Evolutionary conservation across 2,797 vertebrate genomes (phyloP).

Genomic region (Prunella strophiata): DNA sequence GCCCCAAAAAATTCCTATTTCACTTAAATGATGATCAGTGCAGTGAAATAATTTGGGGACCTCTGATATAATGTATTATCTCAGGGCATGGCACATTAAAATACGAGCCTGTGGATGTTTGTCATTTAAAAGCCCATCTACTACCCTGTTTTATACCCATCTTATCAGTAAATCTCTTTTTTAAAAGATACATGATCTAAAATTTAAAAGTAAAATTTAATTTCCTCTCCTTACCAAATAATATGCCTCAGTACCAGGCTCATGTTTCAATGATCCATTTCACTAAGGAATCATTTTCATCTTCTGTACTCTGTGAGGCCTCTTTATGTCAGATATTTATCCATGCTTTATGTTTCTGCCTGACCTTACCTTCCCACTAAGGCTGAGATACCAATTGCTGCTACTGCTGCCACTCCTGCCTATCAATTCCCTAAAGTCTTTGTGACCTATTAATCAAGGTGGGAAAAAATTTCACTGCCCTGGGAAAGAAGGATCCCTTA

Average conservation of each 20-base stretch:
- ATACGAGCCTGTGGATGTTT: neutral
- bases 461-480: neutral
- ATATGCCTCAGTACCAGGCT: neutral
- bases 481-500: neutral
- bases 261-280: conserved; percentile 37
- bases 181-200: neutral
- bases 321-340: conserved; percentile 35
- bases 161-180: conserved; percentile 39
- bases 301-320: conserved; percentile 1
- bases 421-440: neutral
- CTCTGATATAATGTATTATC: neutral
- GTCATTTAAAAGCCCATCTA: conserved; percentile 10
- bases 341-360: neutral
- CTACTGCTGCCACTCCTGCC: neutral
- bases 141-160: neutral
- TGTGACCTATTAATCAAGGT: neutral
- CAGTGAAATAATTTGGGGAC: neutral
- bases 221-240: conserved; percentile 42
- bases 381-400: neutral
- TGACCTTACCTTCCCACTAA: neutral
- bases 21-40: neutral
- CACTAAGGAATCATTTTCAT: conserved; percentile 42
- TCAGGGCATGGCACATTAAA: neutral
- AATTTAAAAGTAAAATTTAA: conserved; percentile 77
- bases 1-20: neutral